Evolutionary conservation across 2,797 vertebrate species (phyloP), one percentile per base, ranked within the genome.

Genomic region (Otus scops): DNA sequence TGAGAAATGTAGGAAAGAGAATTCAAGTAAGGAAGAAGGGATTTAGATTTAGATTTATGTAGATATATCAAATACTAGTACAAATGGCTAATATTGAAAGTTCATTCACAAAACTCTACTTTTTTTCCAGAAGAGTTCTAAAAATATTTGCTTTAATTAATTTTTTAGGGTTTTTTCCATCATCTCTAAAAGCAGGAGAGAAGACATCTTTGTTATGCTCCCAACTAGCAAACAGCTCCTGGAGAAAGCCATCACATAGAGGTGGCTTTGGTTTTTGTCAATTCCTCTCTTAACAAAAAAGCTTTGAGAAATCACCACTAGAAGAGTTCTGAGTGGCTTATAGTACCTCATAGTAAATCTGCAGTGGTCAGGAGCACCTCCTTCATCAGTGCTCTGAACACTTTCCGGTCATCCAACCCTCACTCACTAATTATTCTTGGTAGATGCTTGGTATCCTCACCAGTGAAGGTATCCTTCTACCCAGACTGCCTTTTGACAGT

Each of bases 121-220:
- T 38, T 68, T 90, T 30, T 9, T 6, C 7, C 10, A 28, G 2
- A 6, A 43, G 8, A 65, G 7, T n/a, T 85, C 18, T 50, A 69
- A 86, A 87, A 76, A 11, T 5, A 47, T 36, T 93, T 81, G 13
- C 28, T 75, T 57, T 69, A 43, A 39, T 69, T 65, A 78, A 77
- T 81, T 13, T 1, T 56, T 77, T 79, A 13, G 4, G 13, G 0
- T 0, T 36, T n/a, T 57, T 36, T 17, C 5, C 1, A 4, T 26
- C 4, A 16, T 61, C 24, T 60, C 13, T 87, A 36, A 86, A 73
- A 87, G 15, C 14, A 91, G 32, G 14, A 65, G 50, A 43, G 27
- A 50, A 86, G 34, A 53, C 5, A 41, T 26, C 69, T 74, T 79
- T 91, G 10, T 45, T 61, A 30, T 19, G 30, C 13, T 84, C 11